phyloP scores from a whole-genome alignment of 1,140 invertebrate genomes.

The Pectinophora gossypiella region DNA sequence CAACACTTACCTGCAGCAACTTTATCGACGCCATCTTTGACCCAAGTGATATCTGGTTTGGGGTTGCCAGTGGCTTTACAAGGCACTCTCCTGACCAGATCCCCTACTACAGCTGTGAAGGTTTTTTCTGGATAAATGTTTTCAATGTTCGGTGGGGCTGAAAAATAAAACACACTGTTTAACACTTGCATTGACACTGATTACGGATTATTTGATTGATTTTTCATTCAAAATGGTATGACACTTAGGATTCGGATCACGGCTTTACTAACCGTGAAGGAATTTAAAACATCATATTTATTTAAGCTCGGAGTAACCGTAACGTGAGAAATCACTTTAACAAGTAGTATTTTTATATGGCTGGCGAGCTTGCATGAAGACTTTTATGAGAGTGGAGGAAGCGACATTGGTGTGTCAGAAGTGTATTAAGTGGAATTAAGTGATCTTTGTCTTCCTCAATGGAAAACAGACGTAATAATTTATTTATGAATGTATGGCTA shows the following conservation, averaged over 20 bases:
- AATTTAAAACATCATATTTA: neutral
- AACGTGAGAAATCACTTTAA: neutral
- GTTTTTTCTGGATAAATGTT: constrained; percentile 12
- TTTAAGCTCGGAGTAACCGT: neutral
- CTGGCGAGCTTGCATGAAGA: neutral
- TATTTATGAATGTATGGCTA: no score
- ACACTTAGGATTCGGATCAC: neutral
- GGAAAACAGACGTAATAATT: no score
- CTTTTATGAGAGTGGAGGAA: no score
- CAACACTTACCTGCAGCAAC: constrained; percentile 29
- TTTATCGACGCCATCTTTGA: constrained; percentile 12
- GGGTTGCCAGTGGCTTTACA: constrained; percentile 34
- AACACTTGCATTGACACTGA: no score
- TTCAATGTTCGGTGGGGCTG: constrained; percentile 27
- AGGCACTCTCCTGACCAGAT: constrained; percentile 21
- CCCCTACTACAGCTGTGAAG: constrained; percentile 26
- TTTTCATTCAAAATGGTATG: neutral
- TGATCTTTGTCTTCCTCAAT: no score
- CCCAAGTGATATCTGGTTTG: constrained; percentile 35
- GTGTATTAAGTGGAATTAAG: neutral
- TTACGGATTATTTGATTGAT: no score
- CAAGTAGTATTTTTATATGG: neutral
- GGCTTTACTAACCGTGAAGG: neutral
- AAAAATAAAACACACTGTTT: constrained; percentile 7
- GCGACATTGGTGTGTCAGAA: neutral